These are phyloP conservation scores for Lepilemur septentrionalis DNA, from an alignment of 2,797 vertebrate genomes.

Conservation along the genomic window DNA sequence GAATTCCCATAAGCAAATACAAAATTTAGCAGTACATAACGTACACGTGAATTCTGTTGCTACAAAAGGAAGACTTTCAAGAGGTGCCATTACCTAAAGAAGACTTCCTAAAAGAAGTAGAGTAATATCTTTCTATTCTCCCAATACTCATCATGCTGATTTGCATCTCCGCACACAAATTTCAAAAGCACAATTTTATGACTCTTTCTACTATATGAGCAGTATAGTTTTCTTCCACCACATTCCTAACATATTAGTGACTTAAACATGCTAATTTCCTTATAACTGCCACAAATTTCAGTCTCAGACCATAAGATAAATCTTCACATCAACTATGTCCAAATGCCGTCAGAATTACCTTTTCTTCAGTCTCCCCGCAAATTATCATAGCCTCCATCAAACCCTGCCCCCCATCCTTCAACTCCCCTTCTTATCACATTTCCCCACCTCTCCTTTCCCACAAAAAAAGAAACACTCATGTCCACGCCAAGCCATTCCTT, in stretches of 20 bases:
- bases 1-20: constrained; percentile 36
- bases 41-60: neutral
- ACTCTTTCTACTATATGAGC: neutral
- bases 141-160: neutral
- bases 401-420: neutral
- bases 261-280: constrained; percentile 28
- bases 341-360: constrained; percentile 42
- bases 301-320: constrained; percentile 12
- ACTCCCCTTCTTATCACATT: neutral
- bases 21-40: constrained; percentile 34
- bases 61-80: constrained; percentile 28
- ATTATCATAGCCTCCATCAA: constrained; percentile 13
- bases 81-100: neutral
- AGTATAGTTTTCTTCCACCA: neutral
- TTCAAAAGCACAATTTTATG: constrained; percentile 39
- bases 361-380: constrained; percentile 14
- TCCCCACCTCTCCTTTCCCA: neutral
- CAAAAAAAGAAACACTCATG: neutral
- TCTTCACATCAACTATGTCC: constrained; percentile 23
- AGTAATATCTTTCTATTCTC: neutral
- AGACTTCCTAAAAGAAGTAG: neutral
- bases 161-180: neutral
- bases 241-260: neutral
- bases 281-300: constrained; percentile 21
- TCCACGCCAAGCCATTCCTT: neutral